Evolutionary conservation across 2,113 vertebrate species (phyloP).

Genomic region (Sinocyclocheilus anophthalmus): DNA sequence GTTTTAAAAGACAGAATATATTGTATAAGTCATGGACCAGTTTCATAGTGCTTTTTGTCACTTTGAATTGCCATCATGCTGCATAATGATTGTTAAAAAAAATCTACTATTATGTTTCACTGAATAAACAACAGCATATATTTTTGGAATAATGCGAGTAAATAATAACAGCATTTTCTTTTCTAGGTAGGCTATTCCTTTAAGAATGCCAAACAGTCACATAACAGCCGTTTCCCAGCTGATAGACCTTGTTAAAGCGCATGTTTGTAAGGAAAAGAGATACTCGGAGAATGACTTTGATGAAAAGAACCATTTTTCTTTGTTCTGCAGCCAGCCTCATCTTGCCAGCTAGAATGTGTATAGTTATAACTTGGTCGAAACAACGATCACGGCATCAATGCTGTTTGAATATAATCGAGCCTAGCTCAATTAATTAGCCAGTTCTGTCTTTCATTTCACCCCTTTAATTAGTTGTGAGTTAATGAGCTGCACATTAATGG

Average conservation of each 20-base stretch:
- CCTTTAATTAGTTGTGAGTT: slow-evolving; percentile 75
- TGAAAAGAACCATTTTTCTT: neutral
- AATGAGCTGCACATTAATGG: slow-evolving; percentile 66
- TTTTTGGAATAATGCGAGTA: neutral
- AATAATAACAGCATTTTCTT: neutral
- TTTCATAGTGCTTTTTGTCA: neutral
- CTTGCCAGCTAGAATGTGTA: neutral
- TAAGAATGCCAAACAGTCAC: neutral
- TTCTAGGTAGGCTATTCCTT: neutral
- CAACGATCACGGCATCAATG: slow-evolving; percentile 52
- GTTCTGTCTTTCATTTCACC: slow-evolving; percentile 60
- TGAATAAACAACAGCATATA: neutral
- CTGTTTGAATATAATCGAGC: slow-evolving; percentile 57
- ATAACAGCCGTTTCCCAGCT: neutral
- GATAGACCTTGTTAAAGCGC: neutral
- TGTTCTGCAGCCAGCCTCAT: neutral
- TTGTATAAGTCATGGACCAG: neutral
- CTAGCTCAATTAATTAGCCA: slow-evolving; percentile 67
- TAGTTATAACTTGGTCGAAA: slow-evolving; percentile 23
- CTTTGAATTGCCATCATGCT: neutral
- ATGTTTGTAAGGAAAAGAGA: neutral
- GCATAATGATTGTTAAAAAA: neutral
- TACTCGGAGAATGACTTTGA: slow-evolving; percentile 5
- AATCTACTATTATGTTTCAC: neutral
- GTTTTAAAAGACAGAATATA: neutral